Base-by-base conservation (phyloP, 1,140 invertebrate genomes). In the Nilaparvata lugens region DNA sequence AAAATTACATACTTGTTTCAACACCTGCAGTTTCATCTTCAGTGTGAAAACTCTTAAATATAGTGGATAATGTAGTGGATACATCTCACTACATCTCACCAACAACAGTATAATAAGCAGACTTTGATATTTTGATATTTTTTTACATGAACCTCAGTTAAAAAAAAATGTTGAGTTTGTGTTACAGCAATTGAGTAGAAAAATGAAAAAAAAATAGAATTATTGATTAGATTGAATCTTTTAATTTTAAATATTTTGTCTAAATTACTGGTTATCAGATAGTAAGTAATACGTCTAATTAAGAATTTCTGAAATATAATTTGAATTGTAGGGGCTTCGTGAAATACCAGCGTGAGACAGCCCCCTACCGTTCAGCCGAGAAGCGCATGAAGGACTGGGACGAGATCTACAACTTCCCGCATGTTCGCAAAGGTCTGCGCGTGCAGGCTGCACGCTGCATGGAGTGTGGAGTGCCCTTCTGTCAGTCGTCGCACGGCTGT, bases 391-490 rank as follows among this genome's bases (percentile, higher is more conserved):
- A 93, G 62, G 95, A 99, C 73, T 99, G 95, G 95, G 85, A 95
- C 64, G 97, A 99, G 78, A 94, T 98, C 65, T 97, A 95, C 73
- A 89, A 96, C 72, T 89, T 90, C 67, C 76, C 80, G 51, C 82
- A 85, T 65, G 91, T 98, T 7, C 81, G 91, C 3, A 91, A 93
- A 70, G 91, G 91, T 31, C 77, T 99, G 11, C 81, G 87, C 52
- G 82, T 88, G 1, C 96, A 99, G 76, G 95, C 96, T 11, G 95
- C 96, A 0, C 82, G 95, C 13, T 99, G 97, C 74, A 99, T 99
- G 97, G 96, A 99, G 68, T 99, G 97, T 76, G 97, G 97, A 23
- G 94, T 99, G 23, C 97, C 97, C 7, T 99, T 99, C 77, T 99
- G 97, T 73, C 96, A 99, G 77, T 94, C 91, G 31, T 88, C 89